Conservation (phyloP, 2,888 invertebrate genomes). For the Barypeithes pellucidus region DNA sequence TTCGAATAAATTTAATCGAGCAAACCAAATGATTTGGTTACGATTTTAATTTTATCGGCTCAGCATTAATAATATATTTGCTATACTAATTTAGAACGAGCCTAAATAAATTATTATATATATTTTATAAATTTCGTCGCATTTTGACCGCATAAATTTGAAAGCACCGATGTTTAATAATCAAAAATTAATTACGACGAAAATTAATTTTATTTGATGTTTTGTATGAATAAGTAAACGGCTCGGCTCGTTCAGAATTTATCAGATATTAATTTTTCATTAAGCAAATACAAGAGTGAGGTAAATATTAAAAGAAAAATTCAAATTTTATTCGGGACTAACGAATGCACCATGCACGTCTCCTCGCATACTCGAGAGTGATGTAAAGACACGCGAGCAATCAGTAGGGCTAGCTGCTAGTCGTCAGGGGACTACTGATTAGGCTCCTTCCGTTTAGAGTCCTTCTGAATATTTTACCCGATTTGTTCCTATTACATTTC, state of each 20-base stretch:
- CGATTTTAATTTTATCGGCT: constrained; percentile 48
- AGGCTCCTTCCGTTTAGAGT: too few species aligned
- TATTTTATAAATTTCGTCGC: constrained; percentile 42
- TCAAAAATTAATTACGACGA: background rate
- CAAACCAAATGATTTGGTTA: constrained; percentile 43
- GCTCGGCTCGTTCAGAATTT: background rate
- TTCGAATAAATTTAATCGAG: constrained; percentile 45
- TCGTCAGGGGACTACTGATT: too few species aligned
- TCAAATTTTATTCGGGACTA: too few species aligned
- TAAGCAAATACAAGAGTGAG: too few species aligned
- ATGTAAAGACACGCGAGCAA: too few species aligned
- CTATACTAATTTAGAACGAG: constrained; percentile 39
- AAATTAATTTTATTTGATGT: constrained; percentile 20
- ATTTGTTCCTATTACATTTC: too few species aligned
- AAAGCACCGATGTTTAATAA: constrained; percentile 33
- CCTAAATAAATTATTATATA: constrained; percentile 49
- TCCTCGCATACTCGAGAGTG: too few species aligned
- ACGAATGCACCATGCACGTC: too few species aligned
- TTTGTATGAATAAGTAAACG: constrained; percentile 6
- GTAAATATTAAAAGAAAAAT: too few species aligned
- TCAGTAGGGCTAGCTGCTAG: too few species aligned
- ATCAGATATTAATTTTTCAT: background rate
- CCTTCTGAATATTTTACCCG: too few species aligned
- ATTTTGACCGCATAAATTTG: constrained; percentile 29
- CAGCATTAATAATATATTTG: constrained; percentile 33